Base-by-base conservation (phyloP, 2,797 vertebrate genomes). In the Rhinoraja longicauda region DNA sequence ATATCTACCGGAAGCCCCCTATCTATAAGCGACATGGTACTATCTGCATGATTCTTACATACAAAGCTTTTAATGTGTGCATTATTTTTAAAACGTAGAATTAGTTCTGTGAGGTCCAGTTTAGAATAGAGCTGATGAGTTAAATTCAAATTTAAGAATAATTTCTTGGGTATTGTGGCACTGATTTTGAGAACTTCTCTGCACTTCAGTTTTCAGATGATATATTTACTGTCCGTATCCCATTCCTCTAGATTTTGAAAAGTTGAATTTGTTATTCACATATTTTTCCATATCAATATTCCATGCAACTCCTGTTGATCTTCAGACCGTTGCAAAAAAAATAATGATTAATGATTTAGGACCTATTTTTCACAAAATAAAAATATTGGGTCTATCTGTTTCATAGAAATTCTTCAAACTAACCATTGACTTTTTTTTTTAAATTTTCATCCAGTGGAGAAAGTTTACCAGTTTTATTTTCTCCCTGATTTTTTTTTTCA, bases 1-100 rank as follows among this genome's bases (percentile, higher is more conserved):
- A 98, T 98, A 98, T 99, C 98, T 99, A 99, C 97, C 97, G 98
- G 97, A 99, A 98, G 95, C 98, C 98, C 26, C 99, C 99, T 96
- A 99, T 99, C 98, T 99, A 99, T 98, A 98, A 97, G 95, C 97
- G 97, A 96, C 97, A 98, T 95, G 99, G 99, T 99, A 98, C 9
- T 96, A 96, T 96, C 95, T 94, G 95, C 70, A 73, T 92, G 90
- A 72, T 21, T 92, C 70, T 53, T 92, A 92, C 72, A 73, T 39
- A 29, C 57, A 88, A 88, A 6, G 1, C n/a, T 88, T 4, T 64
- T 5, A 92, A 92, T 75, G 90, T 92, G 73, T 75, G 26, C 36
- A 53, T 53, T 72, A 72, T 92, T 73, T 67, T 88, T 75, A 29
- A 72, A 29, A 45, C 29, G 70, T 92, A 73, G 39, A 75, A 32